Evolutionary conservation across 2,113 vertebrate genomes (phyloP).

Genomic region (Galbula dea): DNA sequence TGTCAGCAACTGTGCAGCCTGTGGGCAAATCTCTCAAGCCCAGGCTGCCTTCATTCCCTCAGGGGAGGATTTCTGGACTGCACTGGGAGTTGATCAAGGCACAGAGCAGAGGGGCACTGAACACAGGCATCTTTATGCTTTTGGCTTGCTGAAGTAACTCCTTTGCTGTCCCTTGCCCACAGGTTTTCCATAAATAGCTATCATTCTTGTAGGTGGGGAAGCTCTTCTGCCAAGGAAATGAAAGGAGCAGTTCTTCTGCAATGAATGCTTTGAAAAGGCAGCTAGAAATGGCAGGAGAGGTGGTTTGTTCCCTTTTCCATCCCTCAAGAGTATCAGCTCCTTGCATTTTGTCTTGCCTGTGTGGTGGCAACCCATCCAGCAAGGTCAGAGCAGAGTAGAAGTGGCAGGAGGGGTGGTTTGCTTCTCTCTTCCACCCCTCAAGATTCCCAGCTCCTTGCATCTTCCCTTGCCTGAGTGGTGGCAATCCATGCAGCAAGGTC

Average conservation of each 20-base stretch:
- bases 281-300: neutral
- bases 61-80: neutral
- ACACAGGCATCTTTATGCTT: constrained; percentile 24
- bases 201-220: neutral
- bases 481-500: neutral
- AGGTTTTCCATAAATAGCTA: constrained; percentile 32
- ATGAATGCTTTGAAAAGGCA: neutral
- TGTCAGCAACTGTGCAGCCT: neutral
- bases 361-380: neutral
- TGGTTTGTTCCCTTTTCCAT: neutral
- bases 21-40: neutral
- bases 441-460: neutral
- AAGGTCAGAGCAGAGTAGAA: neutral
- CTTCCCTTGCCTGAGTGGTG: neutral
- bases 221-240: neutral
- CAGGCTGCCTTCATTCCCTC: neutral
- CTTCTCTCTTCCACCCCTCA: neutral
- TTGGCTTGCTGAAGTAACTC: neutral
- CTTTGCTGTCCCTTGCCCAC: neutral
- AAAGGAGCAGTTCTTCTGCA: constrained; percentile 28
- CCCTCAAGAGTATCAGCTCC: neutral
- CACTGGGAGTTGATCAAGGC: neutral
- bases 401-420: neutral
- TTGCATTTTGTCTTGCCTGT: neutral
- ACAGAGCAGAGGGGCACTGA: neutral